Evolutionary conservation across 2,888 invertebrate genomes (phyloP).

Genomic region (Buathra laborator): DNA sequence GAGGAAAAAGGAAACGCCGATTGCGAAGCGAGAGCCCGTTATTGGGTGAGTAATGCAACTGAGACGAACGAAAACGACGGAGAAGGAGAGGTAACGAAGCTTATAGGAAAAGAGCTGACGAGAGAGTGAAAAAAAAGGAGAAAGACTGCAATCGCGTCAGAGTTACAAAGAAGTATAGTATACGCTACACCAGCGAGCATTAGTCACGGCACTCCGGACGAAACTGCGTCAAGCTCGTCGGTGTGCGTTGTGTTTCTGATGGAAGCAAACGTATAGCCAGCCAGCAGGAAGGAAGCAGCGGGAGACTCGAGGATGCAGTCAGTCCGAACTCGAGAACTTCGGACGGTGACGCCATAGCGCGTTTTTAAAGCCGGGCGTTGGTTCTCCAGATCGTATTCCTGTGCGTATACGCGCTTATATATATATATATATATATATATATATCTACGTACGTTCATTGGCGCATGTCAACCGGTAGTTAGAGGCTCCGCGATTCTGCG

Average conservation of each 20-base stretch:
- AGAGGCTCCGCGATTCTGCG: conserved; percentile 18
- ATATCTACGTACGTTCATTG: not conserved
- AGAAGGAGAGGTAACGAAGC: conserved; percentile 5
- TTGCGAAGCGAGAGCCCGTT: conserved; percentile 25
- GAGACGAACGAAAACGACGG: conserved; percentile 37
- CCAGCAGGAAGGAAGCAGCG: conserved; percentile 62
- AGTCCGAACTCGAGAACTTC: conserved; percentile 14
- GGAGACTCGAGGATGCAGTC: conserved; percentile 59
- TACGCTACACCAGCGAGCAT: conserved; percentile 24
- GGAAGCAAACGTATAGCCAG: not conserved
- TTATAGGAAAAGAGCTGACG: conserved; percentile 42
- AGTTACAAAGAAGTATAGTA: conserved; percentile 15
- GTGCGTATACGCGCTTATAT: not conserved
- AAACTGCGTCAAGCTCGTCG: conserved; percentile 48
- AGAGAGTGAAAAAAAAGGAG: conserved; percentile 27
- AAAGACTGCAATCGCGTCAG: conserved; percentile 38
- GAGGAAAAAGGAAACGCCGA: conserved; percentile 39
- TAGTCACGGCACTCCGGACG: conserved; percentile 59
- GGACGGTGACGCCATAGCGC: conserved; percentile 59
- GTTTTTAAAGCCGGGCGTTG: conserved; percentile 28
- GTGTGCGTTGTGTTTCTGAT: not conserved
- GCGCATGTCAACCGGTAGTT: conserved; percentile 6
- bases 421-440: not conserved
- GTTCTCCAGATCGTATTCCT: not conserved
- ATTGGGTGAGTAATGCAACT: conserved; percentile 57